Evolutionary conservation across 2,113 vertebrate species (phyloP), one percentile per base, ranked within the genome.

Genomic region (Pteropus alecto): DNA sequence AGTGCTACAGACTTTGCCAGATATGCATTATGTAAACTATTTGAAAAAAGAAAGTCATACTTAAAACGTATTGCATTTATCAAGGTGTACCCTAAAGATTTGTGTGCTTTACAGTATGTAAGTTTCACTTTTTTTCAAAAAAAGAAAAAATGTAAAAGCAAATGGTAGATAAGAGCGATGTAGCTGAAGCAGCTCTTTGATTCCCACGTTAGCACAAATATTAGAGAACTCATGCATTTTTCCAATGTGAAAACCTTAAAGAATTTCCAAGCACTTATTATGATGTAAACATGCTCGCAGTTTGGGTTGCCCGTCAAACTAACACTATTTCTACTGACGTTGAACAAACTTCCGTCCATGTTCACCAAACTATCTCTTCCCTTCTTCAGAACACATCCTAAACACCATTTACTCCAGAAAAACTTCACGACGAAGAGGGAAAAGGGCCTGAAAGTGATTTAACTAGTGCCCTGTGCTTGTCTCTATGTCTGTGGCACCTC

Each of bases 351-450:
- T 95, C 60, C 43, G 77, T 61, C 77, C 33, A 16, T 14, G 41
- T 83, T 77, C 46, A 78, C 85, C 51, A 41, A 70, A 35, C 82
- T 88, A 60, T 78, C 76, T 76, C 56, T 77, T 78, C 35, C n/a
- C 30, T 84, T 87, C 74, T 93, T 95, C 38, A 83, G 85, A 94
- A 93, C 58, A 90, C 33, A 88, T 10, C 35, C 56, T 81, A 83
- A 94, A 93, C 43, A 95, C 41, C 79, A 83, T 76, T 93, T 87
- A 35, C 73, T 93, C 38, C 7, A 76, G 76, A 35, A 83, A 71
- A 65, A 85, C 60, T 48, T 33, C 78, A 58, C 56, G 83, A 71
- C 79, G n/a, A 73, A 26, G 26, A 54, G 48, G 21, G 28, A 76
- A 56, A 86, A 28, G 30, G 48, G 16, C 26, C 7, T 63, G 46